Conservation (phyloP, 2,113 vertebrate species). For the Strix aluco region DNA sequence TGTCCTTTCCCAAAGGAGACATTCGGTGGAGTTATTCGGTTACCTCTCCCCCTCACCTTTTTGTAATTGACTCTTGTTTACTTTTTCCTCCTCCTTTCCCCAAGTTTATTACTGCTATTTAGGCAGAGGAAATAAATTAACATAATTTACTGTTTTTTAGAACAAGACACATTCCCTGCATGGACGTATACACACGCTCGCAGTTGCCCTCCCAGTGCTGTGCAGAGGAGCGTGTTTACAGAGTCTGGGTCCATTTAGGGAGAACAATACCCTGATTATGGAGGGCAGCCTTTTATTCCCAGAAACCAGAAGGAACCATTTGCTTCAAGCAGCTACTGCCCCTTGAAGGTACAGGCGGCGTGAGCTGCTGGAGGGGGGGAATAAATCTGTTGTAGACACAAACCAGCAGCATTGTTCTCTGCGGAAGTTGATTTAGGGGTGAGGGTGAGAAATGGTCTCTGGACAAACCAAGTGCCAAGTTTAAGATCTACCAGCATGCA, state of each 20-base stretch:
- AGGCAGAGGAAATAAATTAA: conserved; percentile 86
- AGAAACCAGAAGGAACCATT: conserved; percentile 45
- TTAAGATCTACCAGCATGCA: neutral
- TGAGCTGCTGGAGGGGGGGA: neutral
- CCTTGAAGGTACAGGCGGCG: neutral
- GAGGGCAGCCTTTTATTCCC: conserved; percentile 63
- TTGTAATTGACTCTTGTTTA: conserved; percentile 66
- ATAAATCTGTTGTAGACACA: conserved; percentile 36
- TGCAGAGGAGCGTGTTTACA: conserved; percentile 57
- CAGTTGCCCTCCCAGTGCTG: neutral
- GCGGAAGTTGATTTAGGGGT: conserved; percentile 15
- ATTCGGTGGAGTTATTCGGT: conserved; percentile 30
- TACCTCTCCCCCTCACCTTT: conserved; percentile 51
- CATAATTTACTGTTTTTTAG: conserved; percentile 87
- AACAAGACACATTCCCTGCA: conserved; percentile 59
- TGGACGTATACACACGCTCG: neutral
- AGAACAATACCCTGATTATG: conserved; percentile 77
- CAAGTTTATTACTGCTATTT: conserved; percentile 79
- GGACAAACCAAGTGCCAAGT: neutral
- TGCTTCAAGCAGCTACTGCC: conserved; percentile 5
- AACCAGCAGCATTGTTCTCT: conserved; percentile 32
- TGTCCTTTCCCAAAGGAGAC: conserved; percentile 22
- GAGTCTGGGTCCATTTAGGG: conserved; percentile 75
- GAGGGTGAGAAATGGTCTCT: neutral
- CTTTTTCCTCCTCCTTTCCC: conserved; percentile 64